Conservation (phyloP, 2,113 vertebrate species). For the Lepus timidus region DNA sequence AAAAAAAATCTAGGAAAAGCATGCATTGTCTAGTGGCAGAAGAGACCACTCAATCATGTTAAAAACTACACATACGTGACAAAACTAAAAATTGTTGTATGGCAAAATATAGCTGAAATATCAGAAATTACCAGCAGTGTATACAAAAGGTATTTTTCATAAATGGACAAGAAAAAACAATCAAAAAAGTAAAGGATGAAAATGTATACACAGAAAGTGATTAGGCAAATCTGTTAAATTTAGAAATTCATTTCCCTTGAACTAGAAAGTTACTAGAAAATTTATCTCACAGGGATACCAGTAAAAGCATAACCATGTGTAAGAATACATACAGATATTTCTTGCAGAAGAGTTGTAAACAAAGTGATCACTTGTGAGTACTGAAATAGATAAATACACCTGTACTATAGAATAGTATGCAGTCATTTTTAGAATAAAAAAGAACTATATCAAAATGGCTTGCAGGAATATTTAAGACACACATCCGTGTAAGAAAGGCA, state of each 20-base stretch:
- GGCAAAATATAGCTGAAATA: slow-evolving; percentile 36
- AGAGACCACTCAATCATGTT: not conserved
- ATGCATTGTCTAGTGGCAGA: not conserved
- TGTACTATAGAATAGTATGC: not conserved
- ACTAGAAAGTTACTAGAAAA: slow-evolving; percentile 33
- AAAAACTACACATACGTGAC: not conserved
- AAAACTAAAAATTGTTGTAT: slow-evolving; percentile 36
- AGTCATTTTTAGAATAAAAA: not conserved
- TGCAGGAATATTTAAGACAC: not conserved
- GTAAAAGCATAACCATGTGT: not conserved
- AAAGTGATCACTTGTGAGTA: not conserved
- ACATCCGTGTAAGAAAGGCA: not conserved
- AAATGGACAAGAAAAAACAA: not conserved
- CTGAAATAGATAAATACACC: not conserved
- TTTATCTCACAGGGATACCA: slow-evolving; percentile 29
- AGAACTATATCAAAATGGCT: not conserved
- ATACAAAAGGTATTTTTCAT: not conserved
- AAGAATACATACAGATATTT: not conserved
- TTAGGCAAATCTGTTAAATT: slow-evolving; percentile 6
- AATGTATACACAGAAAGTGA: slow-evolving; percentile 19
- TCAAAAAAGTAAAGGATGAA: slow-evolving; percentile 2
- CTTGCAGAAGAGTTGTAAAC: not conserved
- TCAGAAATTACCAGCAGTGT: slow-evolving; percentile 6
- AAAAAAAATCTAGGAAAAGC: not conserved
- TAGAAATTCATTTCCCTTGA: slow-evolving; percentile 17